Evolutionary conservation across 2,113 vertebrate genomes (phyloP), one percentile per base, ranked within the genome.

Genomic region (Nothobranchius furzeri): DNA sequence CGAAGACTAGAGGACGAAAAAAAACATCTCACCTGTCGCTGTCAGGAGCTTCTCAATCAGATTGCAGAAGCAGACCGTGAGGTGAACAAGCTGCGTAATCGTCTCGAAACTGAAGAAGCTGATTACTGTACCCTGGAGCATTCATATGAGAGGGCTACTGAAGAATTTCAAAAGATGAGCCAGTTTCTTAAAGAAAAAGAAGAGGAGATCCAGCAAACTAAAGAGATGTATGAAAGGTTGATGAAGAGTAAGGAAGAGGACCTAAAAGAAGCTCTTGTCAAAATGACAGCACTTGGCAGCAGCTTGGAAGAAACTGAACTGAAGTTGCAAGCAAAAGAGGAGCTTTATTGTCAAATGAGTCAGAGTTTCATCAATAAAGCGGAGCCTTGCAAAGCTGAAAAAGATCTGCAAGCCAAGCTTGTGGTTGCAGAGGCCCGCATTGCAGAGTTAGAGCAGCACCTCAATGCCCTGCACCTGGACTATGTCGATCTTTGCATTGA

Each of bases 41-140:
- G 96, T 83, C 95, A 98, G 2, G 96, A 98, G 85, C 94, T 99
- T 70, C 90, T 94, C 60, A 95, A 95, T 78, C 96, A 95, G 52
- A 92, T 96, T 1, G 77, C 94, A 0, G 88, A 94, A 79, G 95
- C 95, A 0, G 95, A 96, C 65, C 90, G 93, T 0, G 94, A 98
- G 64, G 90, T 95, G 9, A 93, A 91, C 40, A 94, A 94, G 80
- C 93, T 98, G 4, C 93, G 90, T 52, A 88, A 85, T 12, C 94
- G 93, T 65, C 85, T 98, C 59, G 90, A 92, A 25, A 92, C 88
- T 0, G 93, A 94, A 70, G 95, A 97, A 80, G 90, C 90, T 0
- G 95, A 96, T 79, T 96, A 94, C 78, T 91, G 86, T 66, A 92
- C 87, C 11, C 87, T 98, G 66, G 95, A 97, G 74, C 90, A 84